Evolutionary conservation across 2,888 invertebrate genomes (phyloP), one percentile per base, ranked within the genome.

Genomic region (Lycophotia porphyrea): DNA sequence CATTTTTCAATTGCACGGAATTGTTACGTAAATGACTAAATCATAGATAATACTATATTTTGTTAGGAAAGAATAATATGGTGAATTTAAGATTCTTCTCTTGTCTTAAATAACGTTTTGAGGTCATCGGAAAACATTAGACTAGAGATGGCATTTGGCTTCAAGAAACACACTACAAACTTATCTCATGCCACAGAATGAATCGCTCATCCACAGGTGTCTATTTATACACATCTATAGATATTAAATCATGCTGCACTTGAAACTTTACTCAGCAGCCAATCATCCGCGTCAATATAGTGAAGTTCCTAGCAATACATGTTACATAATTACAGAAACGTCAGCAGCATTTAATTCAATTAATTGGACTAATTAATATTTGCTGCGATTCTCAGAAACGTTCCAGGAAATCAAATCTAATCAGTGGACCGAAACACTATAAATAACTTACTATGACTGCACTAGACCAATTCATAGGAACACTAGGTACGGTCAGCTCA

Each of bases 381-480:
- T 27, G 21, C 5, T 34, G 9, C 18, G 27, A 36, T 31, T 44
- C 15, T 49, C 27, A 1, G 27, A 76, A 67, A 9, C 24, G n/a
- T 52, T 31, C 55, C n/a, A 21, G 7, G 31, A 24, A 42, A 27
- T 39, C 4, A 7, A 39, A 61, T 63, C n/a, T 15, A 36, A n/a
- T 36, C 0, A n/a, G n/a, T 21, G 2, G 24, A 36, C 42, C 13
- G 27, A 11, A 31, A 2, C 13, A 31, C 21, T 47, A 58, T 65
- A 58, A 64, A 66, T 72, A 72, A 18, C n/a, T n/a, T n/a, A n/a
- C 55, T 31, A 4, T 34, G 66, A 55, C 36, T 82, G 49, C 15
- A 60, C 58, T 34, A 67, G 65, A 47, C 67, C 44, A 70, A 67
- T 82, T 42, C 21, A 47, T 67, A 64, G 21, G 60, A 34, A 21